Base-by-base conservation (phyloP, 2,797 vertebrate genomes). In the Molossus molossus region DNA sequence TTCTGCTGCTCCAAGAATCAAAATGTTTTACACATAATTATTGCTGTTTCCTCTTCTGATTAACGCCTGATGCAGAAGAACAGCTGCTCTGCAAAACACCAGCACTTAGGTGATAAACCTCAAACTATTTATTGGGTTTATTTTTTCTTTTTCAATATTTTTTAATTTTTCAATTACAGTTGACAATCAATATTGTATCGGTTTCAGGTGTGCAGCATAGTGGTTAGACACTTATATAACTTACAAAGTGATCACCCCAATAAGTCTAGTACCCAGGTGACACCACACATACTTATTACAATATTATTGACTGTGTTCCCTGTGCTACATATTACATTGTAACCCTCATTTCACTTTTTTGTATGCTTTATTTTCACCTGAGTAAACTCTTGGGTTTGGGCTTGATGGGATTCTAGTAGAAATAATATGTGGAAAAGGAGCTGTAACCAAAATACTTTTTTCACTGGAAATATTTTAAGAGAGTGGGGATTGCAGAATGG, bases 1-100 rank as follows among this genome's bases (percentile, higher is more conserved):
- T 94, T 94, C 94, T 89, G 70, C 60, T 87, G 83, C 77, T 94
- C n/a, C 3, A 55, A 37, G 65, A 55, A 89, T 91, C 91, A 95
- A 72, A 94, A 87, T 80, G 55, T 82, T 97, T 94, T 97, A 93
- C 29, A 90, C 33, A 80, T 95, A 94, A 97, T 93, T 95, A 91
- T 58, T 83, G 58, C 50, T 85, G 58, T 88, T 95, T 84, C 45
- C 65, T 87, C 53, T 76, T 91, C 65, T 92, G 76, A 94, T 94
- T 87, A 90, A 82, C 21, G 12, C 84, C 76, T 67, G 37, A 62
- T 91, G 91, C 69, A 87, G 50, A 60, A 94, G 90, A 88, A 85
- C 23, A 91, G 55, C 73, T 90, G 85, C 53, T 89, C 87, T 82
- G 77, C 53, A 91, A 91, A 96, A 84, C 69, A 92, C 75, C 9